Conservation (phyloP, 1,140 invertebrate genomes). For the Solenopsis fugax region DNA sequence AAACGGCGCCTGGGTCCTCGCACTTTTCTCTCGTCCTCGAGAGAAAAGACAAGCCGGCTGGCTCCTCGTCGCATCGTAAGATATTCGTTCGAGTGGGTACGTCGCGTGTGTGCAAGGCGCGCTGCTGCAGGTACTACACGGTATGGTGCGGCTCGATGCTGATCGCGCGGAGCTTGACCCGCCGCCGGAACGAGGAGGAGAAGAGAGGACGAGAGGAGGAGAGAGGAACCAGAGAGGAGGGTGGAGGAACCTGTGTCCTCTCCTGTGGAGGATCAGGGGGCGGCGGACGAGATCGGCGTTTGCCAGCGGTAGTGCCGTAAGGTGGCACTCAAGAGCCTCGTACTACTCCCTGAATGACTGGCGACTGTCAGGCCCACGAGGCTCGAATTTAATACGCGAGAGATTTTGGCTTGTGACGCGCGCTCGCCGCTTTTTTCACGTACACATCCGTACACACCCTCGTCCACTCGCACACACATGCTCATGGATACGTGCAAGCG, state of each 20-base stretch:
- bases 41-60: slow-evolving; percentile 42
- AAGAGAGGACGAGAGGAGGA: neutral
- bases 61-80: slow-evolving; percentile 42
- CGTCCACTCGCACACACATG: neutral
- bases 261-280: slow-evolving; percentile 43
- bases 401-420: slow-evolving; percentile 36
- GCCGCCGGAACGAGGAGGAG: slow-evolving; percentile 25
- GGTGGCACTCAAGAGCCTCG: slow-evolving; percentile 68
- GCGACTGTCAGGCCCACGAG: slow-evolving; percentile 53
- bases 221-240: slow-evolving; percentile 44
- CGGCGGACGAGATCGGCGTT: slow-evolving; percentile 52
- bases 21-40: slow-evolving; percentile 56
- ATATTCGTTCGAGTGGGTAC: slow-evolving; percentile 59
- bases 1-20: slow-evolving; percentile 28
- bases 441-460: slow-evolving; percentile 21
- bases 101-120: slow-evolving; percentile 60
- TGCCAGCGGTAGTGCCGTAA: slow-evolving; percentile 74
- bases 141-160: slow-evolving; percentile 72
- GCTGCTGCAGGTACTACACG: slow-evolving; percentile 49
- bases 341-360: slow-evolving; percentile 51
- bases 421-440: slow-evolving; percentile 1
- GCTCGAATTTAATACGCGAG: slow-evolving; percentile 51
- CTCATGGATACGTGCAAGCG: too few species aligned
- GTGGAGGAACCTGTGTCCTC: slow-evolving; percentile 60
- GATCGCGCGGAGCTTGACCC: slow-evolving; percentile 74